phyloP scores from a whole-genome alignment of 1,140 invertebrate species.

The Sycophila sp. region DNA sequence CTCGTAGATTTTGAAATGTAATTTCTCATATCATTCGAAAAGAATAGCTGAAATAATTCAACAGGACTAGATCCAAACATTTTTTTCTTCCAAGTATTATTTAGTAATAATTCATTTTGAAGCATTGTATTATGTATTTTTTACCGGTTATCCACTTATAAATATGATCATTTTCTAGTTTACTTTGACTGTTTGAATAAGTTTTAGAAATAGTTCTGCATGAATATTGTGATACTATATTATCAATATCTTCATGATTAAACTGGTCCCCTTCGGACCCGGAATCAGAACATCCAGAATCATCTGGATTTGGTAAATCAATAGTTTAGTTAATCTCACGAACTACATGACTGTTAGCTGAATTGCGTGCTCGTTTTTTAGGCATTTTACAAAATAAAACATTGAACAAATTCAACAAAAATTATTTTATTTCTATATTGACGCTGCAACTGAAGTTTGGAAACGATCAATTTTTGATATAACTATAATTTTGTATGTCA shows the following conservation, averaged over 20 bases:
- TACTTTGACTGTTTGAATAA: conserved; percentile 2
- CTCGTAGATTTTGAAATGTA: conserved; percentile 11
- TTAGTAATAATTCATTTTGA: conserved; percentile 9
- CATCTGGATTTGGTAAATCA: too few species aligned
- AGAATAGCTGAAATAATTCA: conserved; percentile 25
- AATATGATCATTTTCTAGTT: conserved; percentile 1
- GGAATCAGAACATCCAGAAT: not conserved
- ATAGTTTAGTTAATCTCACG: too few species aligned
- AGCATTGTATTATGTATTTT: conserved; percentile 4
- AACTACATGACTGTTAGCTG: too few species aligned
- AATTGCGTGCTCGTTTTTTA: too few species aligned
- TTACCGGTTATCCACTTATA: not conserved
- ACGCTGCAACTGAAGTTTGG: not conserved
- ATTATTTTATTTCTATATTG: not conserved
- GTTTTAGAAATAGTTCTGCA: conserved; percentile 1
- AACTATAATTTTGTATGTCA: not conserved
- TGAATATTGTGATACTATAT: conserved; percentile 1
- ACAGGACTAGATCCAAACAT: conserved; percentile 1
- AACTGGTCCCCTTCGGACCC: not conserved
- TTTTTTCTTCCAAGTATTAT: conserved; percentile 3
- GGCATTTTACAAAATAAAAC: too few species aligned
- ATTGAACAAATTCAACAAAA: not conserved
- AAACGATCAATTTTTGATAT: not conserved
- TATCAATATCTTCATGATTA: conserved; percentile 2
- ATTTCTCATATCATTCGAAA: conserved; percentile 10